These are phyloP conservation scores for Nebria ingens DNA, from an alignment of 1,140 invertebrate species.

Conservation along the genomic window DNA sequence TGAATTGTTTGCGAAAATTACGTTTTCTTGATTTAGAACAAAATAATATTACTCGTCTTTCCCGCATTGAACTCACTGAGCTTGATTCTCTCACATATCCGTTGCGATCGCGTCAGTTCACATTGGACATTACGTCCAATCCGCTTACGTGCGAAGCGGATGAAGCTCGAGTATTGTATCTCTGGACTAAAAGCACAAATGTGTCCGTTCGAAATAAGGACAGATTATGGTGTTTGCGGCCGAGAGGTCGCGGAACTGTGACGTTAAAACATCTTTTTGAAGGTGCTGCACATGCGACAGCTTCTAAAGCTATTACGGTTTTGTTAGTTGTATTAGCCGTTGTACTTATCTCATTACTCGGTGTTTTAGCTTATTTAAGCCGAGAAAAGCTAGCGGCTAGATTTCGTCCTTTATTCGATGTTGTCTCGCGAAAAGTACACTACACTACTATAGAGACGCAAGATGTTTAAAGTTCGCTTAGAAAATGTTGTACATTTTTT, in stretches of 20 bases:
- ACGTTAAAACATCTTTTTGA: constrained; percentile 25
- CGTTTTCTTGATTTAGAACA: constrained; percentile 58
- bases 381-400: constrained; percentile 44
- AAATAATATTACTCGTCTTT: constrained; percentile 54
- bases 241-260: constrained; percentile 20
- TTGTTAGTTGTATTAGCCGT: constrained; percentile 45
- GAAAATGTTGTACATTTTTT: too few species aligned
- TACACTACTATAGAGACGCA: constrained; percentile 56
- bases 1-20: constrained; percentile 54
- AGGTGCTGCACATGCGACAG: constrained; percentile 24
- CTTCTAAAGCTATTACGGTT: constrained; percentile 39
- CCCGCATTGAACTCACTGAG: constrained; percentile 43
- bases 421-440: constrained; percentile 57
- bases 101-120: constrained; percentile 42
- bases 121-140: constrained; percentile 57
- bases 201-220: constrained; percentile 49
- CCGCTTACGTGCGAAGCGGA: constrained; percentile 57
- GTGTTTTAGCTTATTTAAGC: constrained; percentile 49
- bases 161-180: constrained; percentile 43
- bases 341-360: constrained; percentile 41
- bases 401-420: constrained; percentile 52
- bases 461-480: constrained; percentile 27
- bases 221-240: constrained; percentile 37
- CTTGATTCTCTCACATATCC: constrained; percentile 46
- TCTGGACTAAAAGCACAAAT: constrained; percentile 52